A percentile compares a stretch with the other conserved stretches of the same genome.
These are phyloP conservation scores for Thalassarche chlororhynchos DNA, from an alignment of 2,113 vertebrate genomes.

Conservation along the genomic window DNA sequence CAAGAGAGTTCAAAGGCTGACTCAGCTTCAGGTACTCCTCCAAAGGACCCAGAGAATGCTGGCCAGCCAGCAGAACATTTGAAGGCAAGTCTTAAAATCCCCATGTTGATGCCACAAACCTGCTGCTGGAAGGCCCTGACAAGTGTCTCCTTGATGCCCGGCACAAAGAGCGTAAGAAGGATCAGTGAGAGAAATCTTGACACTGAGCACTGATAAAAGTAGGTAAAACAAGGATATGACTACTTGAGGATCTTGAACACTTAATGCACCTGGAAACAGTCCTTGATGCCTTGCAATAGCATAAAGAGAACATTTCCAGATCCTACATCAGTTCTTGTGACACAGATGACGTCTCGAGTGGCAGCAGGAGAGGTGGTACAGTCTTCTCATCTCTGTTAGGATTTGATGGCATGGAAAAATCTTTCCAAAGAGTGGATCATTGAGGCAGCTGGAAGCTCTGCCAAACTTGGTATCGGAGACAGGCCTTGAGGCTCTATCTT, in stretches of 20 bases:
- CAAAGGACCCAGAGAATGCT: neutral
- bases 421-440: neutral
- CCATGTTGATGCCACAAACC: neutral
- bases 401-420: neutral
- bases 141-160: neutral
- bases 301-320: neutral
- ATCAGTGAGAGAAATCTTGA: neutral
- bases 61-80: neutral
- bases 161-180: neutral
- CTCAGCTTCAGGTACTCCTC: neutral
- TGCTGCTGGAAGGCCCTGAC: neutral
- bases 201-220: neutral
- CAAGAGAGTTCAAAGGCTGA: neutral
- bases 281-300: neutral
- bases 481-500: neutral
- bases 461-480: neutral
- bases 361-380: neutral
- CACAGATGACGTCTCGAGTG: rapidly evolving
- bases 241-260: neutral
- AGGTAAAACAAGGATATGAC: neutral
- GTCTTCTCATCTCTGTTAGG: neutral
- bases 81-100: neutral
- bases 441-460: neutral
- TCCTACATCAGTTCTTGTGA: neutral
- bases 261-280: neutral